phyloP scores from a whole-genome alignment of 2,888 invertebrate genomes.

The Prosapia bicincta region DNA sequence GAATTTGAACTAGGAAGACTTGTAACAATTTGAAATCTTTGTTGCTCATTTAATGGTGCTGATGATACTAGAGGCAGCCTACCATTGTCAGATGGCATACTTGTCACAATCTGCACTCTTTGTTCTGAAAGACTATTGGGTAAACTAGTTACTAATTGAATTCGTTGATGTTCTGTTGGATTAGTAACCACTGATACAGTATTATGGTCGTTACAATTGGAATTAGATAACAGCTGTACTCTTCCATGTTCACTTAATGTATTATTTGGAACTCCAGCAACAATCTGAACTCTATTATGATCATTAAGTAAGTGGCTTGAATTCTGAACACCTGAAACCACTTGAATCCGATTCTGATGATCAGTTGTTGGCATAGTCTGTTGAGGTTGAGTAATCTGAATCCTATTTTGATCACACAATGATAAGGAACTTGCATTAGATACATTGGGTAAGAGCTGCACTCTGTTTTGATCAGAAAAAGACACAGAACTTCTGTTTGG shows the following conservation, averaged over 20 bases:
- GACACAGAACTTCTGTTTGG: constrained; percentile 16
- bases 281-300: constrained; percentile 37
- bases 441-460: constrained; percentile 32
- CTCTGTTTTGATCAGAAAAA: constrained; percentile 22
- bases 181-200: constrained; percentile 22
- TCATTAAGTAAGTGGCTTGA: constrained; percentile 28
- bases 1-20: constrained; percentile 31
- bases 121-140: constrained; percentile 32
- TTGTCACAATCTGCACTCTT: constrained; percentile 34
- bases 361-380: constrained; percentile 31
- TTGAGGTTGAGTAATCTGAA: constrained; percentile 30
- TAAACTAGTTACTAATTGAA: constrained; percentile 39
- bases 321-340: constrained; percentile 31
- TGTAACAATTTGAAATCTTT: constrained; percentile 35
- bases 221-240: constrained; percentile 19
- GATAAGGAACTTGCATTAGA: constrained; percentile 25
- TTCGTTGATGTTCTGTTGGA: constrained; percentile 32
- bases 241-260: constrained; percentile 23
- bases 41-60: constrained; percentile 24
- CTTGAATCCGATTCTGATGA: constrained; percentile 30
- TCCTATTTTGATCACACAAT: constrained; percentile 31
- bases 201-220: constrained; percentile 12
- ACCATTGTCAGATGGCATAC: constrained; percentile 28
- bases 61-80: constrained; percentile 13
- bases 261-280: constrained; percentile 32